Base-by-base conservation (phyloP, 1,140 invertebrate species). In the Lasioglossum albipes region DNA sequence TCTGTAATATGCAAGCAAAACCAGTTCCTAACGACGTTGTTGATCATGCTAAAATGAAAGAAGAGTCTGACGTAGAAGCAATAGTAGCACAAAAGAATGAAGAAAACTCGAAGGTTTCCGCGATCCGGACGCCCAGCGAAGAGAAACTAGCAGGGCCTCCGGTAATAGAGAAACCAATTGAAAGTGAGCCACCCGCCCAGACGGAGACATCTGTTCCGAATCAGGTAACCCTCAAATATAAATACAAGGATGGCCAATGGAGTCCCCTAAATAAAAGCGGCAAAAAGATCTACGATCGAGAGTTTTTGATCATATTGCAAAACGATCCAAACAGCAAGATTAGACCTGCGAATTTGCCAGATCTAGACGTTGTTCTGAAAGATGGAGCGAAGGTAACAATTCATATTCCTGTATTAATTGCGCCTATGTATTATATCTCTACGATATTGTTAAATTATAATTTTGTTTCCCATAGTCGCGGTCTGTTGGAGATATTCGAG, bases 281-380 rank as follows among this genome's bases (percentile, higher is more conserved):
- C 0, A 97, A 96, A 90, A 98, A 97, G 90, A 94, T 95, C 52
- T 98, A 98, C 91, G 96, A 97, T 79, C 93, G 96, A 66, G 96
- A 97, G 12, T 96, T 98, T 85, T 92, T 98, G 2, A 94, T 97
- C 85, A 94, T 95, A 84, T 92, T 98, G 41, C 95, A 97, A 84
- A 94, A 95, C 87, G 95, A 96, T 83, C 96, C 96, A 10, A 93
- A 95, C 5, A 97, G 97, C 2, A 95, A 95, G 80, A 94, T 95
- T 71, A 97, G 96, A 88, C 97, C 97, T 4, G 94, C 95, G 77
- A 95, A 95, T 86, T 90, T 96, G 20, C 95, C 93, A 75, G 94
- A 95, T 81, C 88, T 95, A 18, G 95, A 96, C 87, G 94, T 95
- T 84, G 94, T 94, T 77, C 90, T 94, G 78, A 94, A 93, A 82